These are phyloP conservation scores for Plutomurus gul DNA, from an alignment of 1,140 invertebrate genomes.

Conservation along the genomic window DNA sequence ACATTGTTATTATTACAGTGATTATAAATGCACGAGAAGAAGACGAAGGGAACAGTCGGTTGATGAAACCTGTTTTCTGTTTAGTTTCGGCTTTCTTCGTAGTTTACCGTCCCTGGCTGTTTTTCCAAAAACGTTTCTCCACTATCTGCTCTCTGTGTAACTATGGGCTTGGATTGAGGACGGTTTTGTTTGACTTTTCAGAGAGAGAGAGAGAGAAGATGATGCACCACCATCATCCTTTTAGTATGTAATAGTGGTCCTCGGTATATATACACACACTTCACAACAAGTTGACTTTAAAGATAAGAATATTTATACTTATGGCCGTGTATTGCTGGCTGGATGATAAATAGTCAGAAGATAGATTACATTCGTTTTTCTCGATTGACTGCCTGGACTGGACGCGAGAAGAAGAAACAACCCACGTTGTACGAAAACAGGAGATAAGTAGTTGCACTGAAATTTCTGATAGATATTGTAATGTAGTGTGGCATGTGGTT, in stretches of 20 bases:
- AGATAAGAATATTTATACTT: background rate
- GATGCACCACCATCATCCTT: background rate
- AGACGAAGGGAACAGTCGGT: background rate
- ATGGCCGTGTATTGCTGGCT: background rate
- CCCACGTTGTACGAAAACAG: background rate
- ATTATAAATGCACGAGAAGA: constrained; percentile 17
- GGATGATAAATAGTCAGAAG: background rate
- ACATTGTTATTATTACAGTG: constrained; percentile 6
- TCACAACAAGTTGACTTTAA: background rate
- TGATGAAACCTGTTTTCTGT: constrained; percentile 27
- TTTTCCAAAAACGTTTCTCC: background rate
- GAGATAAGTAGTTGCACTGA: background rate
- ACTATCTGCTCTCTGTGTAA: background rate
- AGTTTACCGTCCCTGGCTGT: background rate
- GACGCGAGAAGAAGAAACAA: background rate
- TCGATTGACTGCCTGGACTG: constrained; percentile 5
- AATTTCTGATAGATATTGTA: background rate
- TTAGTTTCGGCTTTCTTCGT: constrained; percentile 20
- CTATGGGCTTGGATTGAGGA: background rate
- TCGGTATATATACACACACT: background rate
- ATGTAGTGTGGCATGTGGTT: background rate
- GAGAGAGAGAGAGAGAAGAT: background rate
- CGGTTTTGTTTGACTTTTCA: background rate
- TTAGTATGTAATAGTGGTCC: background rate
- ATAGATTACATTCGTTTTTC: background rate